phyloP scores from a whole-genome alignment of 2,888 invertebrate species.

The Trissolcus japonicus region DNA sequence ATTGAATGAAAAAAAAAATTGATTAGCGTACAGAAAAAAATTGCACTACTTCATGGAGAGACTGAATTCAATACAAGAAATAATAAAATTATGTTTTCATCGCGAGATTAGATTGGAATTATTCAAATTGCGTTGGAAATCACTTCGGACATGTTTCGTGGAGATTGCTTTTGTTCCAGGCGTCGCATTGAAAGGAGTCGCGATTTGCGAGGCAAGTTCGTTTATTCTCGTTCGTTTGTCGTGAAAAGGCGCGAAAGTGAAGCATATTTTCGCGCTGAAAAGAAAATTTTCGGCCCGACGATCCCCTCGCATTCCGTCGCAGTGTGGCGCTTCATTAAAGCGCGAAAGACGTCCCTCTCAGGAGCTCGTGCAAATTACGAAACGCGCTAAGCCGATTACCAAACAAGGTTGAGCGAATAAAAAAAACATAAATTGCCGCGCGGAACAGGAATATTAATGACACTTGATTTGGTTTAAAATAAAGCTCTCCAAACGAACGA shows the following conservation, averaged over 20 bases:
- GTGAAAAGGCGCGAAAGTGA: slow-evolving; percentile 55
- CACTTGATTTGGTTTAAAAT: slow-evolving; percentile 34
- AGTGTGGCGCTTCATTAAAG: slow-evolving; percentile 62
- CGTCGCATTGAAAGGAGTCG: slow-evolving; percentile 11
- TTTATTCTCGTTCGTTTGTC: slow-evolving; percentile 52
- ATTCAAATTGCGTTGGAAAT: slow-evolving; percentile 36
- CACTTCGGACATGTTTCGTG: slow-evolving; percentile 19
- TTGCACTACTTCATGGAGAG: background rate
- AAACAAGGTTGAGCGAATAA: slow-evolving; percentile 49
- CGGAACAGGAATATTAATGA: slow-evolving; percentile 40
- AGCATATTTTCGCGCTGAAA: slow-evolving; percentile 60
- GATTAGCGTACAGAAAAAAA: too few relatives aligned
- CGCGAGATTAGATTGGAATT: slow-evolving; percentile 34
- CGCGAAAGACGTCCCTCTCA: slow-evolving; percentile 49
- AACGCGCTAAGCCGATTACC: slow-evolving; percentile 60
- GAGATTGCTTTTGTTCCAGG: slow-evolving; percentile 40
- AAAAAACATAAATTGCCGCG: slow-evolving; percentile 34
- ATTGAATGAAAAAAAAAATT: too few relatives aligned
- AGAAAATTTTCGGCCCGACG: slow-evolving; percentile 50
- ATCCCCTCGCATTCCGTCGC: slow-evolving; percentile 53
- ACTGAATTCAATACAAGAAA: slow-evolving; percentile 4
- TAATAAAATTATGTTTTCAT: slow-evolving; percentile 40
- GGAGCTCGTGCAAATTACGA: slow-evolving; percentile 60
- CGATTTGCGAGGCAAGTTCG: slow-evolving; percentile 35
- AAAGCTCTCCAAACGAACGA: slow-evolving; percentile 10